These are phyloP conservation scores for Atethmia centrago DNA, from an alignment of 2,888 invertebrate species.

Conservation along the genomic window DNA sequence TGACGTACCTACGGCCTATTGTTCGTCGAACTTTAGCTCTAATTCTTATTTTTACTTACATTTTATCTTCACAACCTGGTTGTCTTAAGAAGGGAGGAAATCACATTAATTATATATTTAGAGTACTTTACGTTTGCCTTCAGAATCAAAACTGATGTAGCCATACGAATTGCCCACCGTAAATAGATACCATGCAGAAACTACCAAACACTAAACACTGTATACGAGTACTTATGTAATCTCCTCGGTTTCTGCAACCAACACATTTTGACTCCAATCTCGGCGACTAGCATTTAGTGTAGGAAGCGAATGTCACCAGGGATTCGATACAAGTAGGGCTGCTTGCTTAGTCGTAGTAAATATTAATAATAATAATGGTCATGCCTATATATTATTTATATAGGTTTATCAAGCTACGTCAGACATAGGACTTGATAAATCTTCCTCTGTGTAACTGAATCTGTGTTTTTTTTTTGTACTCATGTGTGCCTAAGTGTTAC, in stretches of 20 bases:
- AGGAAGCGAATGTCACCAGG: constrained; percentile 32
- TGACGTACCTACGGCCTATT: too few species aligned
- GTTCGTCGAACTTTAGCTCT: too few species aligned
- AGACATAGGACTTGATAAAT: too few species aligned
- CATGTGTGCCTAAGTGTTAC: too few species aligned
- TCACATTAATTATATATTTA: too few species aligned
- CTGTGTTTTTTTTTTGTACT: too few species aligned
- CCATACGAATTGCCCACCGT: too few species aligned
- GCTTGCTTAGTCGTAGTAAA: constrained; percentile 5
- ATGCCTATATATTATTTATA: too few species aligned
- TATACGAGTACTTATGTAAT: neutral
- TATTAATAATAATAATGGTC: neutral
- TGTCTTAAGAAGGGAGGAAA: too few species aligned
- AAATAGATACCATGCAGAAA: constrained; percentile 8
- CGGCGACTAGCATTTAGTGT: constrained; percentile 9
- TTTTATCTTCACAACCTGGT: neutral
- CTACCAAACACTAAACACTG: neutral
- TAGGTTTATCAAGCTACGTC: too few species aligned
- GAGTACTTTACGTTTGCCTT: too few species aligned
- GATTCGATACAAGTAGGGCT: constrained; percentile 35
- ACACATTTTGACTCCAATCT: constrained; percentile 22
- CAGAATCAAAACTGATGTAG: neutral
- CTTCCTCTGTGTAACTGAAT: too few species aligned
- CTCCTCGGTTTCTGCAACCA: neutral
- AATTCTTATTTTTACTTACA: neutral